A percentile compares a stretch with the other conserved stretches of the same genome.
phyloP scores from a whole-genome alignment of 2,797 vertebrate species.

The Australoheros facetus region DNA sequence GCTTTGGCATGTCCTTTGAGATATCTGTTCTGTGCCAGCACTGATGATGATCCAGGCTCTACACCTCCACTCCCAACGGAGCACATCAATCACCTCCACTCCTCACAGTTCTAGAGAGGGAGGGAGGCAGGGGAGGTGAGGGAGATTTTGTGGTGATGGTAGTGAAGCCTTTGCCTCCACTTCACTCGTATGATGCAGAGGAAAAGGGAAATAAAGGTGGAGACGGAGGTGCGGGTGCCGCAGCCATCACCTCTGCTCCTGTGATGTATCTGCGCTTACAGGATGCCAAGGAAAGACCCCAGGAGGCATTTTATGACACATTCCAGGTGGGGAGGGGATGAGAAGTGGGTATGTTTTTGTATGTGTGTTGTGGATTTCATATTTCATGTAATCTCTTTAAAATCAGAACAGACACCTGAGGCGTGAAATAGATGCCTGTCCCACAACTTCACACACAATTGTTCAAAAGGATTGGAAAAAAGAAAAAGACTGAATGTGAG shows the following conservation, averaged over 20 bases:
- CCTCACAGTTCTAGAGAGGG: constrained; percentile 28
- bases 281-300: constrained; percentile 20
- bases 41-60: constrained; percentile 62
- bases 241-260: constrained; percentile 25
- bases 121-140: neutral
- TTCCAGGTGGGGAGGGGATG: neutral
- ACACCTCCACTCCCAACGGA: constrained; percentile 64
- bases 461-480: neutral
- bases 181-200: constrained; percentile 18
- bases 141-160: neutral
- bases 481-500: neutral
- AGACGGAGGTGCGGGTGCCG: constrained; percentile 5
- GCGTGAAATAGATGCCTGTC: constrained; percentile 61
- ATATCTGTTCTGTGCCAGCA: constrained; percentile 63
- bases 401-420: constrained; percentile 56
- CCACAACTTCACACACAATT: constrained; percentile 41
- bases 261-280: constrained; percentile 38
- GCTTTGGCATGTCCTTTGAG: constrained; percentile 64
- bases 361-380: constrained; percentile 37
- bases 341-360: neutral
- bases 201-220: constrained; percentile 3
- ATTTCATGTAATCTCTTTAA: constrained; percentile 51
- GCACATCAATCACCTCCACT: constrained; percentile 75
- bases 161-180: constrained; percentile 31
- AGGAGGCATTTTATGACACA: constrained; percentile 14